Evolutionary conservation across 2,888 invertebrate genomes (phyloP).

Genomic region (Endomychus coccineus): DNA sequence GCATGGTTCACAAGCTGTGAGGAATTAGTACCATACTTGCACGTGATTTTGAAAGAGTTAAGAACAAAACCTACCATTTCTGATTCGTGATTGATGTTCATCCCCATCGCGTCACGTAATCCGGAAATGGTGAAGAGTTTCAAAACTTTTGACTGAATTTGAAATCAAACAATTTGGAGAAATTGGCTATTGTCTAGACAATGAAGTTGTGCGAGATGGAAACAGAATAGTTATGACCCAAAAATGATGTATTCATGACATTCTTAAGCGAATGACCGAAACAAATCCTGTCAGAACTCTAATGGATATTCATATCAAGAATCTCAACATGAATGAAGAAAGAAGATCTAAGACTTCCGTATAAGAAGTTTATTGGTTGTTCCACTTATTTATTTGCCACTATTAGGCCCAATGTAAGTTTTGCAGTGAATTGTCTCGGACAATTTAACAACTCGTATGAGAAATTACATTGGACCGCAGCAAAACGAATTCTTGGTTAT

Average conservation of each 20-base stretch:
- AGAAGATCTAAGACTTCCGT: too few relatives aligned
- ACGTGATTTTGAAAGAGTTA: conserved; percentile 9
- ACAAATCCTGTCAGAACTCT: conserved; percentile 26
- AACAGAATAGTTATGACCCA: conserved; percentile 18
- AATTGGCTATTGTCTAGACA: conserved; percentile 22
- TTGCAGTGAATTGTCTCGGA: too few relatives aligned
- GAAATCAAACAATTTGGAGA: conserved; percentile 23
- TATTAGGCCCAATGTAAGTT: too few relatives aligned
- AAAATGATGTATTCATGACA: conserved; percentile 23
- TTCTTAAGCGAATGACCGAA: conserved; percentile 26
- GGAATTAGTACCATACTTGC: conserved; percentile 19
- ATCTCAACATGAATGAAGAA: too few relatives aligned
- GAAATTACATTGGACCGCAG: too few relatives aligned
- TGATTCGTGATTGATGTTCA: conserved; percentile 24
- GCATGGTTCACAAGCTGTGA: conserved; percentile 22
- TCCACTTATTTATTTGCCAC: too few relatives aligned
- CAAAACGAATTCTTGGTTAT: too few relatives aligned
- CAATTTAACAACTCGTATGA: too few relatives aligned
- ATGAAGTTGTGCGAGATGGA: conserved; percentile 20
- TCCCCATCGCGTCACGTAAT: conserved; percentile 20
- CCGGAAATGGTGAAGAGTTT: conserved; percentile 14
- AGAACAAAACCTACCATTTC: conserved; percentile 9
- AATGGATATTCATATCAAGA: too few relatives aligned
- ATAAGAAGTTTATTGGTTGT: too few relatives aligned
- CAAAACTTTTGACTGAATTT: conserved; percentile 17